These are phyloP conservation scores for Onthophagus sagittarius DNA, from an alignment of 2,888 invertebrate genomes.

Conservation along the genomic window DNA sequence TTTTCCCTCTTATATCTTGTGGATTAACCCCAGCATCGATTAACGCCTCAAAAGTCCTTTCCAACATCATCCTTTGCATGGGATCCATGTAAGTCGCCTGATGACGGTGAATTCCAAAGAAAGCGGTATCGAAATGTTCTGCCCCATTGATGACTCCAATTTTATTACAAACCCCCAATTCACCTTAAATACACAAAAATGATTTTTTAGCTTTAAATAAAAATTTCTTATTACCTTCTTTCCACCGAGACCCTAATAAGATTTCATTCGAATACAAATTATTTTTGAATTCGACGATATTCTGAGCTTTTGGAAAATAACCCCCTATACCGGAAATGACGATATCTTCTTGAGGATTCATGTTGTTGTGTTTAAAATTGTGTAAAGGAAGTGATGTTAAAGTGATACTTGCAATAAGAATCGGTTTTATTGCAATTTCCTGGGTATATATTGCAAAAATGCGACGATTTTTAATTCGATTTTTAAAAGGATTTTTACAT, in stretches of 20 bases:
- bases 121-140: constrained; percentile 48
- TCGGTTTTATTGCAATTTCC: background rate
- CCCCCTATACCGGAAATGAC: constrained; percentile 54
- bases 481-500: background rate
- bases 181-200: constrained; percentile 32
- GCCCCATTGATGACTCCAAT: constrained; percentile 43
- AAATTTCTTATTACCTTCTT: constrained; percentile 36
- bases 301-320: constrained; percentile 58
- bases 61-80: constrained; percentile 47
- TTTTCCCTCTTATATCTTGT: constrained; percentile 44
- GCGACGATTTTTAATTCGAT: background rate
- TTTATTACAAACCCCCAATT: constrained; percentile 41
- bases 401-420: background rate
- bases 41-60: constrained; percentile 49
- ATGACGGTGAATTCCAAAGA: constrained; percentile 51
- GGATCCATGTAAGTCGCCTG: constrained; percentile 50
- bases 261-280: constrained; percentile 49
- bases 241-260: constrained; percentile 40
- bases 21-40: constrained; percentile 52
- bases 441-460: background rate
- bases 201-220: background rate
- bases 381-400: background rate
- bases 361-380: background rate
- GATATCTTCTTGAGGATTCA: constrained; percentile 34
- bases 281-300: constrained; percentile 57